phyloP scores from a whole-genome alignment of 2,888 invertebrate genomes.

The Drosophila multiciliata region DNA sequence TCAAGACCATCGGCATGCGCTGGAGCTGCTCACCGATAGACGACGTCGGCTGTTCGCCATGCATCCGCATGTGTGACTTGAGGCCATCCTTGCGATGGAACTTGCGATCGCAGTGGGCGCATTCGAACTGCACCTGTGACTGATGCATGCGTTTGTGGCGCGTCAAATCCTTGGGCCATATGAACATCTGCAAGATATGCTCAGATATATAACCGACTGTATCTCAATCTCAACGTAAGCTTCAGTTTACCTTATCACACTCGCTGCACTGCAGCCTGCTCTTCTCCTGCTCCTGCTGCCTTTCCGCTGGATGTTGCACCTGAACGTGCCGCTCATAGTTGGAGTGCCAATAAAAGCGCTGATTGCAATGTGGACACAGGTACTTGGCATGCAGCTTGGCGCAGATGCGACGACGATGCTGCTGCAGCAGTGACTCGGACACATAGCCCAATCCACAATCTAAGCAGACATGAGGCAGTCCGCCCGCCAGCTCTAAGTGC shows the following conservation, averaged over 20 bases:
- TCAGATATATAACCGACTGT: not conserved
- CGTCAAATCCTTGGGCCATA: slow-evolving; percentile 88
- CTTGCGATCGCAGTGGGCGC: slow-evolving; percentile 87
- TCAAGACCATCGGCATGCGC: slow-evolving; percentile 38
- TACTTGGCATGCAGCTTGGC: slow-evolving; percentile 67
- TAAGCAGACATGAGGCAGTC: slow-evolving; percentile 85
- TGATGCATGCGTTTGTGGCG: slow-evolving; percentile 88
- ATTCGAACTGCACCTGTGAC: slow-evolving; percentile 86
- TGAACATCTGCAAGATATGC: slow-evolving; percentile 84
- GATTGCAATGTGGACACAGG: slow-evolving; percentile 74
- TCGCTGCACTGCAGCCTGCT: slow-evolving; percentile 86
- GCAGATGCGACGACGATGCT: slow-evolving; percentile 85
- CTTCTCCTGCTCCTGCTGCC: not conserved
- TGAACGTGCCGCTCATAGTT: slow-evolving; percentile 77
- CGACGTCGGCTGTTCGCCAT: slow-evolving; percentile 82
- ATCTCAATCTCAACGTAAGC: not conserved
- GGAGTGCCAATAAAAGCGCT: slow-evolving; percentile 80
- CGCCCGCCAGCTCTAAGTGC: slow-evolving; percentile 75
- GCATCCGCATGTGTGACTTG: slow-evolving; percentile 87
- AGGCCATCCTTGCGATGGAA: slow-evolving; percentile 87
- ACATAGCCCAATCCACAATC: slow-evolving; percentile 86
- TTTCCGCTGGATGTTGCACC: slow-evolving; percentile 31
- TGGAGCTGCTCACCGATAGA: not conserved
- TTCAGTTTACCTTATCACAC: slow-evolving; percentile 86
- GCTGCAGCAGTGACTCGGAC: slow-evolving; percentile 85